A percentile compares a stretch with the other conserved stretches of the same genome.
These are phyloP conservation scores for Lucinisca nassula DNA, from an alignment of 2,888 invertebrate species.

Conservation along the genomic window DNA sequence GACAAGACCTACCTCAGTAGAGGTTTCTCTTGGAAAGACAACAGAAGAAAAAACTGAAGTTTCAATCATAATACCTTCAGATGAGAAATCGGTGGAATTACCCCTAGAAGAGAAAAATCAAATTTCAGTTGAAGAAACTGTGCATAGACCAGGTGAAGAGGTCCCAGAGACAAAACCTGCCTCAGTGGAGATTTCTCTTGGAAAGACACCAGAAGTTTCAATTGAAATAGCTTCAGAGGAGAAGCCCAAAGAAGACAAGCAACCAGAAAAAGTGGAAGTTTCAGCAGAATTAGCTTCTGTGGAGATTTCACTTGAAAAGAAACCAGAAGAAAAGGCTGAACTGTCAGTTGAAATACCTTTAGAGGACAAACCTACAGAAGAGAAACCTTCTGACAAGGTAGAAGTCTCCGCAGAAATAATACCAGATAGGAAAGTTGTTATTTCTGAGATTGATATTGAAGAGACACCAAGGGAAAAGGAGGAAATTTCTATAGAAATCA, in stretches of 20 bases:
- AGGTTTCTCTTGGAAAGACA: neutral
- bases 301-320: constrained; percentile 13
- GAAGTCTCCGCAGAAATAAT: constrained; percentile 21
- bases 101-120: constrained; percentile 34
- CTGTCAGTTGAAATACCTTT: no score
- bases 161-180: constrained; percentile 22
- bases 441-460: constrained; percentile 19
- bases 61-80: no score
- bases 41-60: constrained; percentile 9
- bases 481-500: constrained; percentile 19
- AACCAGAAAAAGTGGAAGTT: constrained; percentile 25
- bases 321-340: neutral
- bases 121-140: constrained; percentile 11
- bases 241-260: no score
- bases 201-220: constrained; percentile 23
- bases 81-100: no score
- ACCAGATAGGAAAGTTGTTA: constrained; percentile 17
- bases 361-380: no score
- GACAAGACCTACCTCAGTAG: constrained; percentile 1
- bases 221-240: no score
- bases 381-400: neutral
- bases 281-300: constrained; percentile 9
- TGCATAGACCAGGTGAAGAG: neutral
- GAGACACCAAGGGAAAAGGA: constrained; percentile 25
- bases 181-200: constrained; percentile 10